Conservation (phyloP, 2,797 vertebrate species). For the Alcedo quadribrachys region DNA sequence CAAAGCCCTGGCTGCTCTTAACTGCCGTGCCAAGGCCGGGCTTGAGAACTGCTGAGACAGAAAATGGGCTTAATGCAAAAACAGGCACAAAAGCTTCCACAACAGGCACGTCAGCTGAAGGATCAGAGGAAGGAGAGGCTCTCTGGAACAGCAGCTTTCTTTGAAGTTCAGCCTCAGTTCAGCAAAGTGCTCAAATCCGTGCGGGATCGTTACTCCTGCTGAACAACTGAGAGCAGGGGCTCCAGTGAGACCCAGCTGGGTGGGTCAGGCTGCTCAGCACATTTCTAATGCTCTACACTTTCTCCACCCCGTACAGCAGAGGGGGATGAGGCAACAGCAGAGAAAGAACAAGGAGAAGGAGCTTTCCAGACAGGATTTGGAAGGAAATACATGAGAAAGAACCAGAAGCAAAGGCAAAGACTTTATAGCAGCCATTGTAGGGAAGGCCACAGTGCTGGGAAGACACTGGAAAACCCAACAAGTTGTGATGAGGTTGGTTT, state of each 20-base stretch:
- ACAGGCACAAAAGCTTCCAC: background rate
- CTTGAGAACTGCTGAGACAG: background rate
- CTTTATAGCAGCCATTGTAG: background rate
- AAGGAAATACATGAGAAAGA: background rate
- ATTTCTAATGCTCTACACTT: background rate
- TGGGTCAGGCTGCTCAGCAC: background rate
- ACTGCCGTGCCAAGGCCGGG: background rate
- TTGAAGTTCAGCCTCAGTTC: background rate
- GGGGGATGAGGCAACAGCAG: fast-evolving
- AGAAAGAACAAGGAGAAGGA: background rate
- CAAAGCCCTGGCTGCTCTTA: background rate
- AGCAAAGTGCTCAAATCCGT: background rate
- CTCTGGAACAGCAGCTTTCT: background rate
- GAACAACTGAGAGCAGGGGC: background rate
- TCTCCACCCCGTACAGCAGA: fast-evolving
- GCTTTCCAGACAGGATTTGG: background rate
- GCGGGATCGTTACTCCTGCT: background rate
- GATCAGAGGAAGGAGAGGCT: background rate
- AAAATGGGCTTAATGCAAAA: background rate
- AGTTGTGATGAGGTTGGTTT: background rate
- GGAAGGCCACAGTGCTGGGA: background rate
- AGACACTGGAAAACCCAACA: background rate
- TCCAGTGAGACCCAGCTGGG: background rate
- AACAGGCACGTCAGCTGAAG: background rate
- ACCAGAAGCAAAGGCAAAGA: background rate